Conservation (phyloP, 2,113 vertebrate species). For the Bettongia penicillata region DNA sequence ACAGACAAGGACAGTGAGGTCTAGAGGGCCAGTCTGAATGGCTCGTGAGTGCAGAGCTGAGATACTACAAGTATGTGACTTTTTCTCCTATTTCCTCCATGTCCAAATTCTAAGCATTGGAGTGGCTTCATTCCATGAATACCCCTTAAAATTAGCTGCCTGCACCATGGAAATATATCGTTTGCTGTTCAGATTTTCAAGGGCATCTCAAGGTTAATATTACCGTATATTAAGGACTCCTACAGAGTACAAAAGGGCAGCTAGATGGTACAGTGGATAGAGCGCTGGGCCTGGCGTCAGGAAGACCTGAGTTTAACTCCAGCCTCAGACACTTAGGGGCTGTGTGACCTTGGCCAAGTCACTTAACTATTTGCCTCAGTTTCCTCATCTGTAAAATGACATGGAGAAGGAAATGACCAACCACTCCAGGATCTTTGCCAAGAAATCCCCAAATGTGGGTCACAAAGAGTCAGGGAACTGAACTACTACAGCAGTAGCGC, state of each 20-base stretch:
- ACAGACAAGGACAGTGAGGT: background rate
- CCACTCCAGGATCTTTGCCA: background rate
- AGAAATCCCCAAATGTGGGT: background rate
- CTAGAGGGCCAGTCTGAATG: background rate
- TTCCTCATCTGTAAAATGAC: background rate
- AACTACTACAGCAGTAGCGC: background rate
- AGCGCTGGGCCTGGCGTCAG: too few species aligned
- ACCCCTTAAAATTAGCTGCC: conserved; percentile 33
- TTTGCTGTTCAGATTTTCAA: background rate
- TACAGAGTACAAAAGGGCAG: background rate
- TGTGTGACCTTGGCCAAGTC: background rate
- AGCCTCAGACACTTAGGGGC: too few species aligned
- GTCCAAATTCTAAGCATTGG: background rate
- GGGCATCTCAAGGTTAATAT: background rate
- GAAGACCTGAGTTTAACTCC: too few species aligned
- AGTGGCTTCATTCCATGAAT: background rate
- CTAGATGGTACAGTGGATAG: too few species aligned
- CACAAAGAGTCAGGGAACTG: background rate
- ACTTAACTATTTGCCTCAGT: background rate
- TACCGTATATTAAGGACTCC: background rate
- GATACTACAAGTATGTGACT: background rate
- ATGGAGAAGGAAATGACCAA: background rate
- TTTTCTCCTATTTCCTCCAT: background rate
- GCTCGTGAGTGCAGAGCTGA: background rate
- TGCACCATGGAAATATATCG: conserved; percentile 4